phyloP scores from a whole-genome alignment of 2,888 invertebrate species.

The Pollenia angustigena region DNA sequence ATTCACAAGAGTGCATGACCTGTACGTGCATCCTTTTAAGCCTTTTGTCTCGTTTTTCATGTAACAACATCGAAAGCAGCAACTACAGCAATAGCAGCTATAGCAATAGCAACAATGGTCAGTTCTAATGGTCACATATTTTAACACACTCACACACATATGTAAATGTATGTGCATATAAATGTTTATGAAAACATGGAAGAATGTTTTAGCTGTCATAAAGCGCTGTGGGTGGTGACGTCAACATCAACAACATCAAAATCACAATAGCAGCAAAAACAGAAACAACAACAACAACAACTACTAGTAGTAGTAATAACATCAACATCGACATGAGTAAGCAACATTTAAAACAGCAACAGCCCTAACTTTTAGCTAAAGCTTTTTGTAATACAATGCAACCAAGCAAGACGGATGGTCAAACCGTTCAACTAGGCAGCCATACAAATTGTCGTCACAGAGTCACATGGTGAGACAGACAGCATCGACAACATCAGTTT shows the following conservation, averaged over 20 bases:
- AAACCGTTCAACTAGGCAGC: neutral
- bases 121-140: conserved; percentile 46
- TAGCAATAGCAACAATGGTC: conserved; percentile 53
- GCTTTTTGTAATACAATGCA: conserved; percentile 37
- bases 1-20: conserved; percentile 69
- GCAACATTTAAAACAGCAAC: conserved; percentile 62
- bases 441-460: neutral
- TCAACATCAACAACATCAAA: conserved; percentile 71
- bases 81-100: conserved; percentile 23
- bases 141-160: neutral
- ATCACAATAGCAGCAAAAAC: conserved; percentile 50
- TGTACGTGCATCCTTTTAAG: conserved; percentile 70
- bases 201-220: conserved; percentile 72
- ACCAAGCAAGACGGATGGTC: neutral
- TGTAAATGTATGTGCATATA: conserved; percentile 1
- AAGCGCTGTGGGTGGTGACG: conserved; percentile 73
- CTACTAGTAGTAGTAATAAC: conserved; percentile 57
- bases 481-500: conserved; percentile 63
- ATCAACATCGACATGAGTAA: conserved; percentile 58
- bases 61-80: conserved; percentile 46
- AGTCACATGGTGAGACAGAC: neutral
- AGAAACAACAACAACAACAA: conserved; percentile 60
- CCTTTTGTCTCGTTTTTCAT: conserved; percentile 73
- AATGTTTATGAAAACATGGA: conserved; percentile 60
- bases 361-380: conserved; percentile 43